Conservation (phyloP, 2,888 invertebrate species). For the Tinea semifulvella region DNA sequence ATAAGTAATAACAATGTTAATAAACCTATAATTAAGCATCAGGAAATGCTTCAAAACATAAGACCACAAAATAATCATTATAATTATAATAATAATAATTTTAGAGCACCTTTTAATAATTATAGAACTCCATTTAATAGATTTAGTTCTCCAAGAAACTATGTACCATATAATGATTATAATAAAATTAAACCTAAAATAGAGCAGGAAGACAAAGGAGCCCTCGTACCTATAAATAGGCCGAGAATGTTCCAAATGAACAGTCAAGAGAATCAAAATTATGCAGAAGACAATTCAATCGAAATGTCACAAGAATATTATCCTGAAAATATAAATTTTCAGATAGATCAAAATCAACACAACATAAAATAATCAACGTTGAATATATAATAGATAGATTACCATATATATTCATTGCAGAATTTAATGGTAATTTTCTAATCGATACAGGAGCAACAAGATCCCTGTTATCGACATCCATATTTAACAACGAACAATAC, state of each 20-base stretch:
- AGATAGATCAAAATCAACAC: not conserved
- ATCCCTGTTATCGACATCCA: not conserved
- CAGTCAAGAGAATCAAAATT: not conserved
- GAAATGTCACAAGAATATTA: not conserved
- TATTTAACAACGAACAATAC: not conserved
- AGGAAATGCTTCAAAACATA: not conserved
- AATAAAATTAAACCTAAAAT: not conserved
- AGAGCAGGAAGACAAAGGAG: not conserved
- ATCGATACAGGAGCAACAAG: constrained; percentile 14
- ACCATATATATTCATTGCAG: not conserved
- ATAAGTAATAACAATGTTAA: not conserved
- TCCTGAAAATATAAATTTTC: constrained; percentile 1
- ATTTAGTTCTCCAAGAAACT: not conserved
- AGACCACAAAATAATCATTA: not conserved
- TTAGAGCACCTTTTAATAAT: too few species aligned
- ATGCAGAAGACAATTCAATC: not conserved
- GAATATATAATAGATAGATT: constrained; percentile 4
- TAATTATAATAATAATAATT: not conserved
- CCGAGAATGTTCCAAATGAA: not conserved
- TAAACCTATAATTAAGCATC: not conserved
- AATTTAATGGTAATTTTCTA: constrained; percentile 12
- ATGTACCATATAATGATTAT: not conserved
- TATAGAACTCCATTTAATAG: not conserved
- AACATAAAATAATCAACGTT: not conserved
- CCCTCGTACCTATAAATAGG: not conserved